Base-by-base conservation (phyloP, 2,113 vertebrate species). In the Trematomus loennbergii region DNA sequence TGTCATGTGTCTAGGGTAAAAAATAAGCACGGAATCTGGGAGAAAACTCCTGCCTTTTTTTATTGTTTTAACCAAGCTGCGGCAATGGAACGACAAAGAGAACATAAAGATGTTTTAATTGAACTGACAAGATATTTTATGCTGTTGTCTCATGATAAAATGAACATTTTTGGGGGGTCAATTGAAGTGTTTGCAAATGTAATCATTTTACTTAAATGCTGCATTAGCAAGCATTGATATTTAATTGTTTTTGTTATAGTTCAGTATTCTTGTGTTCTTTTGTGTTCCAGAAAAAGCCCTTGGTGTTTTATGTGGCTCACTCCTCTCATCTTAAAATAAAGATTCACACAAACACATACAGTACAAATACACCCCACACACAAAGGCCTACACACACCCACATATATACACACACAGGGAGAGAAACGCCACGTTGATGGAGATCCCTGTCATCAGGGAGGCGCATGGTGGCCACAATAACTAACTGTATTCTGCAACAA, bases 371-470 rank as follows among this genome's bases (percentile, higher is more conserved):
- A 33, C 18, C 68, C 64, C 59, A 77, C 63, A 49, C 66, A 29
- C 33, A 40, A 63, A 18, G 16, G 18, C 15, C 25, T 10, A 40
- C 3, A 65, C 76, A 52, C 52, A 36, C 18, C 50, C 46, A 72
- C 66, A 77, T 33, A 72, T 45, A 66, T 12, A 18, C 53, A 74
- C n/a, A 54, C 52, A 53, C 2, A 64, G 46, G 22, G 40, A 78
- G 48, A 80, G 72, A 87, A 81, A 87, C 77, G 87, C 83, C 88
- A 89, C 83, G 68, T 85, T 84, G 82, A 85, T 79, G 72, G 81
- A 84, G 77, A 75, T 84, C 76, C 58, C 79, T 75, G 87, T 91
- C 85, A 85, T 93, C 83, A 88, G 52, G 73, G 87, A 81, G 83
- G 79, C 77, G 58, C 80, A 80, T 78, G 61, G 75, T 65, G 64